Conservation (phyloP, 2,113 vertebrate species). For the Suricata suricatta region DNA sequence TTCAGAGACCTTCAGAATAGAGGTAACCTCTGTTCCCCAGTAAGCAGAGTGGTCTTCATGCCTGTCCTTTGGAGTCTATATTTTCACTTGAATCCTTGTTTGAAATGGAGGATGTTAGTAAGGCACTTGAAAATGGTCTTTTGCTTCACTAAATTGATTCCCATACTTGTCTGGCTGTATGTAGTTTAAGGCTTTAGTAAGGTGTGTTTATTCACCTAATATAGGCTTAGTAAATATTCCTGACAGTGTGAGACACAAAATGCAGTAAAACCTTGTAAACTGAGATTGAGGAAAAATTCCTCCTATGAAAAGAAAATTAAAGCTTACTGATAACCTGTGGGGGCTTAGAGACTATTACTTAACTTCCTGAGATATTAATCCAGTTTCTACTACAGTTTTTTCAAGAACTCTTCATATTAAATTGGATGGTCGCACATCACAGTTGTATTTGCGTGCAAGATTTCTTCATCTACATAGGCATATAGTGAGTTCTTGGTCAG, state of each 20-base stretch:
- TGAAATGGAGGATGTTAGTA: background rate
- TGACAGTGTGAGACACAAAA: slow-evolving; percentile 24
- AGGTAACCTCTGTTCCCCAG: background rate
- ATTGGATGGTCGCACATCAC: background rate
- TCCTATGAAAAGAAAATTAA: slow-evolving; percentile 34
- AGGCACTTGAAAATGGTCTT: background rate
- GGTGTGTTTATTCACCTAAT: slow-evolving; percentile 4
- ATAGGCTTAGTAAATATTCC: background rate
- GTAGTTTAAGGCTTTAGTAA: slow-evolving; percentile 18
- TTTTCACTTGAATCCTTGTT: slow-evolving; percentile 40
- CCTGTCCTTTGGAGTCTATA: background rate
- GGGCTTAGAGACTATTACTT: background rate
- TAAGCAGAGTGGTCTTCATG: background rate
- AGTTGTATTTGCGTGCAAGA: slow-evolving; percentile 11
- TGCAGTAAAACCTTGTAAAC: background rate
- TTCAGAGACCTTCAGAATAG: slow-evolving; percentile 33
- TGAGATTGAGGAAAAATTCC: background rate
- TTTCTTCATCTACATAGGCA: slow-evolving; percentile 3
- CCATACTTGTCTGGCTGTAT: background rate
- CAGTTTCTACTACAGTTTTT: background rate
- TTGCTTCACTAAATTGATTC: slow-evolving; percentile 23
- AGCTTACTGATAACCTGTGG: background rate
- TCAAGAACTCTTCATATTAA: slow-evolving; percentile 24
- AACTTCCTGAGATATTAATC: background rate
- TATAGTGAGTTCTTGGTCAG: background rate